Conservation (phyloP, 64 coral and sea anemone species). For the Montipora capricornis region DNA sequence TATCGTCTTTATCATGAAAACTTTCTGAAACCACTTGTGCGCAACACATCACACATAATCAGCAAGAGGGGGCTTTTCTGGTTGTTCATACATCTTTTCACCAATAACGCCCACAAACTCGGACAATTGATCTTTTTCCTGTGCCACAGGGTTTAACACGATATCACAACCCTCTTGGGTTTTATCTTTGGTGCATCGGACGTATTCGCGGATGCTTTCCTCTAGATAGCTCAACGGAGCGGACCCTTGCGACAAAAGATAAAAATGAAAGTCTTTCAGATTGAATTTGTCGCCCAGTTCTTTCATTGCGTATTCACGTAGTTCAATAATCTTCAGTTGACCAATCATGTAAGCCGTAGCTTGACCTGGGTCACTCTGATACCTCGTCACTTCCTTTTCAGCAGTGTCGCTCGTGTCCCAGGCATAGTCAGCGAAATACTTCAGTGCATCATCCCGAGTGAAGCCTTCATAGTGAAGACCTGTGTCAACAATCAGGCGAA, state of each 20-base stretch:
- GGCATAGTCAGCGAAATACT: neutral
- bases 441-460: slow-evolving; percentile 1
- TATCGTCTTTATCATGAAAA: no score
- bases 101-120: slow-evolving; percentile 13
- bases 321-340: slow-evolving; percentile 67
- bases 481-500: neutral
- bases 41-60: slow-evolving; percentile 27
- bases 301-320: slow-evolving; percentile 50
- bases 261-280: slow-evolving; percentile 68
- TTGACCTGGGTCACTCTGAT: slow-evolving; percentile 66
- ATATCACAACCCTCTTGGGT: slow-evolving; percentile 52
- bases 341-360: slow-evolving; percentile 76
- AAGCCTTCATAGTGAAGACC: slow-evolving; percentile 23
- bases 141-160: slow-evolving; percentile 46
- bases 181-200: slow-evolving; percentile 36
- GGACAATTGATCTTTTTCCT: neutral
- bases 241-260: slow-evolving; percentile 68
- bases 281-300: slow-evolving; percentile 45
- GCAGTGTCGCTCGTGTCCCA: slow-evolving; percentile 39
- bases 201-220: slow-evolving; percentile 50
- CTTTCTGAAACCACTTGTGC: no score
- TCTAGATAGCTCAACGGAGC: slow-evolving; percentile 65
- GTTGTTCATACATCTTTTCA: slow-evolving; percentile 18
- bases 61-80: neutral
- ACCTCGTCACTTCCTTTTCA: slow-evolving; percentile 11